A percentile compares a stretch with the other conserved stretches of the same genome.
Conservation (phyloP, 2,888 invertebrate genomes). For the Pollenia angustigena region DNA sequence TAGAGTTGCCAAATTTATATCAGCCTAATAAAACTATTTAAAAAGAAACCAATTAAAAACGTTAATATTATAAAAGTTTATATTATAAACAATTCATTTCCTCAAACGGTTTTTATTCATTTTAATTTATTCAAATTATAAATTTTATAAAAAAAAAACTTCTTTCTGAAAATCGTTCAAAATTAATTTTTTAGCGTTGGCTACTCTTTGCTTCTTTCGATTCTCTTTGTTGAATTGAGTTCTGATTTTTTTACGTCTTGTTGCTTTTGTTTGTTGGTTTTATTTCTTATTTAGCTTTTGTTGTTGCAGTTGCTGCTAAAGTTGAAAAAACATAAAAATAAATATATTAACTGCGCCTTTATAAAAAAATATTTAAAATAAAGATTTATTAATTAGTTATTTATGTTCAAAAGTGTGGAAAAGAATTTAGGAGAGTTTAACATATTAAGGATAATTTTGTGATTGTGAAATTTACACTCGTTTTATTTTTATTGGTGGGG, state of each 20-base stretch:
- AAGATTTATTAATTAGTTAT: conserved; percentile 47
- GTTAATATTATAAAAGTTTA: no score
- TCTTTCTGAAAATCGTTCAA: no score
- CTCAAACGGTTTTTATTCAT: no score
- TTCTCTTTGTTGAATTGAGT: conserved; percentile 6
- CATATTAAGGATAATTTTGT: conserved; percentile 19
- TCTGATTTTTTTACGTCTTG: conserved; percentile 50
- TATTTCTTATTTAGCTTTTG: conserved; percentile 54
- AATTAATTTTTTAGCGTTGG: neutral
- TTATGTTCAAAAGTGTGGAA: conserved; percentile 6
- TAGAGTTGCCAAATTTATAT: no score
- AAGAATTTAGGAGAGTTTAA: conserved; percentile 9
- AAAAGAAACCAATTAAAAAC: no score
- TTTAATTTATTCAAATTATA: no score
- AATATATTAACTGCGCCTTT: conserved; percentile 68
- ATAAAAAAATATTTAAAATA: conserved; percentile 15
- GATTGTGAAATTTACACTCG: conserved; percentile 52
- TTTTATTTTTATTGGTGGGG: conserved; percentile 54
- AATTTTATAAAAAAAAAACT: no score
- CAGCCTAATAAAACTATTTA: no score
- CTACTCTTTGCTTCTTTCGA: conserved; percentile 10
- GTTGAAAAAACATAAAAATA: conserved; percentile 58
- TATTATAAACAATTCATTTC: no score
- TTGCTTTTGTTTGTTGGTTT: conserved; percentile 61
- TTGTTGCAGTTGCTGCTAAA: conserved; percentile 49